Evolutionary conservation across 92 coral and sea anemone species (phyloP), one percentile per base, ranked within the genome.

Genomic region (Palythoa grandiflora): DNA sequence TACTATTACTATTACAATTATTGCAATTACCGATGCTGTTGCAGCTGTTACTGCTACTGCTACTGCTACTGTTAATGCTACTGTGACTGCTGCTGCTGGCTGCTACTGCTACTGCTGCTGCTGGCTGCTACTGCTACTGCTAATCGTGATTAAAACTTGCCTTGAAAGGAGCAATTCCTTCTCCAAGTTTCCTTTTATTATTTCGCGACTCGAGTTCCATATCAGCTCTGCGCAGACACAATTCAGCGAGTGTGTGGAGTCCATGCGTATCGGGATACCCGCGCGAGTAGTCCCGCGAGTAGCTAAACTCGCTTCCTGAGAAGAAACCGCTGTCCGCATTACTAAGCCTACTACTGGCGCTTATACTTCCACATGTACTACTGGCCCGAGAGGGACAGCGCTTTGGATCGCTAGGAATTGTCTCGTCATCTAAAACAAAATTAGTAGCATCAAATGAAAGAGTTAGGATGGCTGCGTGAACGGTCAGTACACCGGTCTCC

Each of bases 211-310:
- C 90, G 16, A 59, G 79, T 59, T 95, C 93, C 87, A 91, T 91
- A 79, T 95, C 96, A 21, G 98, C 96, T 59, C 94, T 90, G n/a
- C 96, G 91, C 61, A 97, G 68, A 77, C 99, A 97, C 71, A 97
- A 89, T 78, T 97, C 99, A 5, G 99, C 99, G 65, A 97, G 90
- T 14, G 99, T 96, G 78, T 97, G 99, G 37, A 97, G 94, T n/a
- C 98, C 98, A 71, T 81, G 86, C 3, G 86, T 81, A 21, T 81
- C 86, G 75, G 86, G 86, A 66, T 65, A 81, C 1, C 86, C 86
- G 1, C 75, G 86, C 74, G 86, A 19, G 47, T 65, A 81, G 44
- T 75, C 86, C 11, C 75, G 86, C 74, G 86, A 19, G 47, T 65
- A 81, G 44, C 39, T 9, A 19, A 81, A 65, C 54, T 81, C 86